These are phyloP conservation scores for Capricornis sumatraensis DNA, from an alignment of 2,113 vertebrate genomes.

Conservation along the genomic window DNA sequence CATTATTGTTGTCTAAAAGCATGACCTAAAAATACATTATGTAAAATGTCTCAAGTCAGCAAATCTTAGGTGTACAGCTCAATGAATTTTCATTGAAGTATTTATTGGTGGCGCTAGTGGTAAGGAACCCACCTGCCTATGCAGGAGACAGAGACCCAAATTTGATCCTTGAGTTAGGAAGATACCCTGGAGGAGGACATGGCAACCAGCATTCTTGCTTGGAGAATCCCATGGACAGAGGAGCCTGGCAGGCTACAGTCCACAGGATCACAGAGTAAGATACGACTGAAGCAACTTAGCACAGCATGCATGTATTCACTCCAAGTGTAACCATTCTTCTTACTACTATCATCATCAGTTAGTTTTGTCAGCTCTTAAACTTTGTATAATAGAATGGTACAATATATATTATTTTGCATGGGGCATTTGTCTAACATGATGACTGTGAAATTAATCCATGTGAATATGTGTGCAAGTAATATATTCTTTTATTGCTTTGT, in stretches of 20 bases:
- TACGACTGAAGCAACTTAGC: background rate
- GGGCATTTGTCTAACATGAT: background rate
- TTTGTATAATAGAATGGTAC: background rate
- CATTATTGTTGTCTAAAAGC: background rate
- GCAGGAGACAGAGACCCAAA: background rate
- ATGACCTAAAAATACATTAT: background rate
- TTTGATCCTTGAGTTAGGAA: background rate
- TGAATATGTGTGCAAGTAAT: background rate
- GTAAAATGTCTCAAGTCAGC: background rate
- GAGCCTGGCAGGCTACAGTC: background rate
- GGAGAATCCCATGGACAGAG: background rate
- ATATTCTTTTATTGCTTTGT: background rate
- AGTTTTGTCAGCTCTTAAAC: background rate
- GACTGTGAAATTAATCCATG: background rate
- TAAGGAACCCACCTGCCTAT: background rate
- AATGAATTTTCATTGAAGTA: background rate
- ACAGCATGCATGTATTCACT: background rate
- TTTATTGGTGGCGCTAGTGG: background rate
- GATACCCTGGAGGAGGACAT: background rate
- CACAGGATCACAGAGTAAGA: background rate
- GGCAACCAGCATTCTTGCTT: background rate
- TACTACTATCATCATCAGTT: background rate
- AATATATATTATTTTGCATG: background rate
- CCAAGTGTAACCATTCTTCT: background rate
- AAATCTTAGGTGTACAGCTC: background rate